These are phyloP conservation scores for Drosophila leontia DNA, from an alignment of 1,140 invertebrate genomes.

Conservation along the genomic window DNA sequence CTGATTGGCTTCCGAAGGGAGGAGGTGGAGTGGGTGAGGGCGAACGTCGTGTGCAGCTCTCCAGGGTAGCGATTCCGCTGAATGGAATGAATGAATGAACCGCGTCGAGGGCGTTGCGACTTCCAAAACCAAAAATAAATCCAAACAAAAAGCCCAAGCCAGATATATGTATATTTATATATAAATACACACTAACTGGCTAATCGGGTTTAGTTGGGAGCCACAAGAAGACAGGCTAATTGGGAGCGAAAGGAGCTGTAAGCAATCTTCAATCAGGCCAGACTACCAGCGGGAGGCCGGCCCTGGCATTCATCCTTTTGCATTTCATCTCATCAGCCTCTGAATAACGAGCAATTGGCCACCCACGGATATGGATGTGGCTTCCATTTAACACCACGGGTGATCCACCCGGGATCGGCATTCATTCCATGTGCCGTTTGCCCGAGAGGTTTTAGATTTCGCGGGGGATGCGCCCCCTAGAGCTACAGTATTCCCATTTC, in stretches of 20 bases:
- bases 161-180: neutral
- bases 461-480: neutral
- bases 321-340: neutral
- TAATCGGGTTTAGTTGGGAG: slow-evolving; percentile 31
- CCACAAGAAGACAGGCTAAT: slow-evolving; percentile 35
- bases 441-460: neutral
- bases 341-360: slow-evolving; percentile 52
- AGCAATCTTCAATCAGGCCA: slow-evolving; percentile 46
- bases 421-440: neutral
- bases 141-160: neutral
- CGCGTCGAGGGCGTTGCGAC: slow-evolving; percentile 2
- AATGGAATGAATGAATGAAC: slow-evolving; percentile 18
- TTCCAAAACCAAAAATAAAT: slow-evolving; percentile 36
- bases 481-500: neutral
- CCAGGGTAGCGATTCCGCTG: slow-evolving; percentile 18
- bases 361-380: slow-evolving; percentile 17
- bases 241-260: neutral
- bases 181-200: slow-evolving; percentile 18
- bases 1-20: neutral
- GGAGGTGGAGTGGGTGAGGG: neutral
- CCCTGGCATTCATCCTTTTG: neutral
- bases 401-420: neutral
- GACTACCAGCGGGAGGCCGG: slow-evolving; percentile 25
- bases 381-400: slow-evolving; percentile 31
- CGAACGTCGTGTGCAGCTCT: slow-evolving; percentile 32